Conservation (phyloP, 53 echinoderm and acorn worm genomes). For the Holothuria scabra region DNA sequence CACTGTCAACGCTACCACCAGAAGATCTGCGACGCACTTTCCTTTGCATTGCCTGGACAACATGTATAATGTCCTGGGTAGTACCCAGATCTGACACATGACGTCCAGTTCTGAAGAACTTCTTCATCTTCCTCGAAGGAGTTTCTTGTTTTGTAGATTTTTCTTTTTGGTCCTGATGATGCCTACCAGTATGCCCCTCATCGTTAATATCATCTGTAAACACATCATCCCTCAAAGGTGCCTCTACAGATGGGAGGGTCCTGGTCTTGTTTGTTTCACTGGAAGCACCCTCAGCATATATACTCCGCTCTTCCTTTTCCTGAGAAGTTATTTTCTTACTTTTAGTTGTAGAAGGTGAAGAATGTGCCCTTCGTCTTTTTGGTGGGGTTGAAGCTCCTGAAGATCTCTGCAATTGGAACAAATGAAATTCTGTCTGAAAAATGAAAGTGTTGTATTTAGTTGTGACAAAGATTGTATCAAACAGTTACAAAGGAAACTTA, state of each 20-base stretch:
- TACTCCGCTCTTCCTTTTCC: neutral
- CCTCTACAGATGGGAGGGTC: slow-evolving; percentile 75
- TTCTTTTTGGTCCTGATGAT: neutral
- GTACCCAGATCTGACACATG: slow-evolving; percentile 31
- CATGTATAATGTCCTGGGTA: slow-evolving; percentile 30
- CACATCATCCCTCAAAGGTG: slow-evolving; percentile 59
- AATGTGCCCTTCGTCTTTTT: slow-evolving; percentile 35
- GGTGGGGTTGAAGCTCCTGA: slow-evolving; percentile 24
- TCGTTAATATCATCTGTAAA: slow-evolving; percentile 56
- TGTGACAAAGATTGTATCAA: too few species aligned
- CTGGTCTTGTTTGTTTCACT: slow-evolving; percentile 75
- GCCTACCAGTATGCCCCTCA: neutral
- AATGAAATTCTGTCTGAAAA: too few species aligned
- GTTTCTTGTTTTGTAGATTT: slow-evolving; percentile 37
- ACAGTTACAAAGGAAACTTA: too few species aligned
- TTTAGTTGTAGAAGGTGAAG: slow-evolving; percentile 21
- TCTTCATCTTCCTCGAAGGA: slow-evolving; percentile 13
- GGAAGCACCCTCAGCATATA: slow-evolving; percentile 57
- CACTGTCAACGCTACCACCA: slow-evolving; percentile 3
- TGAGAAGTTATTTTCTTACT: slow-evolving; percentile 30
- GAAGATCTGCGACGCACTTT: slow-evolving; percentile 83
- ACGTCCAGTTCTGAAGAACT: slow-evolving; percentile 16
- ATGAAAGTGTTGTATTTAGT: too few species aligned
- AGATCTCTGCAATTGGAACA: slow-evolving; percentile 12
- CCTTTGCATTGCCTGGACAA: slow-evolving; percentile 72